Base-by-base conservation (phyloP, 2,797 vertebrate species). In the Diceros bicornis region DNA sequence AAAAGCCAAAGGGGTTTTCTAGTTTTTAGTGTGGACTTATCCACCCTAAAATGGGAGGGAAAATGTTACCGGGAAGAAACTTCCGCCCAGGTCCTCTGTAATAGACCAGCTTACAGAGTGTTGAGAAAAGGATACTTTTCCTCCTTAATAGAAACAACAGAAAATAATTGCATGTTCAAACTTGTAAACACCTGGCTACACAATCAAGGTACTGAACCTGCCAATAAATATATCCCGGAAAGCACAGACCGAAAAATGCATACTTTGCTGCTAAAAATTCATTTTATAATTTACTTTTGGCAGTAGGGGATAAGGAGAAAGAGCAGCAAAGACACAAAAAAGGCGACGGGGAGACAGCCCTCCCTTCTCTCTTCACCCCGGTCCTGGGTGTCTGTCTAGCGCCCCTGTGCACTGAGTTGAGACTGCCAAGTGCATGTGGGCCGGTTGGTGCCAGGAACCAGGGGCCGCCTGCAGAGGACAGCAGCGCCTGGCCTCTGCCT, bases 241-340 rank as follows among this genome's bases (percentile, higher is more conserved):
- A 78, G 4, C 20, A 89, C 64, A 91, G 41, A 92, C 96, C 55
- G 32, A 61, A 96, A 44, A 79, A 34, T 18, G 55, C 91, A 74
- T 95, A 92, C 59, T 97, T 78, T 69, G 32, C 50, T 94, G 95
- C 89, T 98, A 96, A 98, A 98, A 96, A 97, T 97, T 97, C 96
- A 98, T 96, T 98, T 94, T 52, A 21, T 93, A 95, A 89, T 78
- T 94, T 97, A 95, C 27, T 92, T 97, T 97, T 91, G 0, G 89
- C 86, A 97, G 92, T 25, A 64, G 47, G 27, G 72, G 41, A 68
- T 55, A 57, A 81, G 85, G 81, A 97, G 97, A 97, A 97, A 90
- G 96, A 79, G 47, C 97, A 94, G 77, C 17, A 47, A 81, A 57
- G 41, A 92, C 72, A 92, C 75, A 96, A 75, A 97, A 97, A 96